Evolutionary conservation across 2,797 vertebrate species (phyloP).

Genomic region (Eidolon dupreanum): DNA sequence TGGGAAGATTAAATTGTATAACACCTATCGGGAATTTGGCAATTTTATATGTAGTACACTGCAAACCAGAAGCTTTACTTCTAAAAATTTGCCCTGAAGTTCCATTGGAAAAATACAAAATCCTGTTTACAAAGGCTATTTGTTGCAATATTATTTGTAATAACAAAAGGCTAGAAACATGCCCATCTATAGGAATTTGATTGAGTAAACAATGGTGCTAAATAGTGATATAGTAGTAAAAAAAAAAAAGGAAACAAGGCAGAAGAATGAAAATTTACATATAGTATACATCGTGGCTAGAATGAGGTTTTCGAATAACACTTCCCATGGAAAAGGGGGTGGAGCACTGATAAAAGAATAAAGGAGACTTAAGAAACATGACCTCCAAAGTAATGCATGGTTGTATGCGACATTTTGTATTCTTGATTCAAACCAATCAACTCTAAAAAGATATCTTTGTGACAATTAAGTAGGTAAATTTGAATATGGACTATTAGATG

Average conservation of each 20-base stretch:
- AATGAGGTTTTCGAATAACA: neutral
- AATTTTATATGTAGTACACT: neutral
- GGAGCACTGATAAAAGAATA: neutral
- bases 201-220: neutral
- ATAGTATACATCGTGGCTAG: neutral
- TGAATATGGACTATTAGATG: neutral
- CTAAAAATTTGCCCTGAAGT: neutral
- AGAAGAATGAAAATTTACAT: neutral
- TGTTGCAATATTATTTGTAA: conserved; percentile 5
- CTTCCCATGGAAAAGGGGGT: neutral
- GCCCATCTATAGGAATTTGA: neutral
- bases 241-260: neutral
- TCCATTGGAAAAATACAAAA: neutral
- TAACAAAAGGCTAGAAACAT: neutral
- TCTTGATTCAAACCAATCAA: neutral
- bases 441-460: neutral
- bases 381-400: neutral
- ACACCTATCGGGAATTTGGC: neutral
- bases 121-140: neutral
- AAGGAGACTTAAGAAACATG: neutral
- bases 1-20: neutral
- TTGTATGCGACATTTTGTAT: neutral
- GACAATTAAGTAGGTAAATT: neutral
- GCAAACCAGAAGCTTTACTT: neutral
- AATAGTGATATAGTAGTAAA: neutral